Percentiles rank a stretch among this genome's conserved stretches.
Evolutionary conservation across 2,888 invertebrate genomes (phyloP).

Genomic region (Abrostola triplasia): DNA sequence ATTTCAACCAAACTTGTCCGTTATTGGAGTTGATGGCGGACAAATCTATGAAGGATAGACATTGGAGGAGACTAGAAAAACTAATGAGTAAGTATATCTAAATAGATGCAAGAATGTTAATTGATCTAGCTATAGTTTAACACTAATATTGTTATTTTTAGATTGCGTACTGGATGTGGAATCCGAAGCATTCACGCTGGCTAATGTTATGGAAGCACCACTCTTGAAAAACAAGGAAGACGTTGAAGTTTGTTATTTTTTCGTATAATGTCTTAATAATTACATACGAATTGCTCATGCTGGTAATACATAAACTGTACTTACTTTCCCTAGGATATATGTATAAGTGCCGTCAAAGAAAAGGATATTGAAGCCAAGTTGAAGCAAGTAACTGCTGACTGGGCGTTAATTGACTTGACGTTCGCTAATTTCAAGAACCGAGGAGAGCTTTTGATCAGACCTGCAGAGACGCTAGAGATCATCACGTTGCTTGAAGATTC

Average conservation of each 20-base stretch:
- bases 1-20: conserved; percentile 96
- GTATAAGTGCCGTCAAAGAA: conserved; percentile 96
- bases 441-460: conserved; percentile 94
- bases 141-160: conserved; percentile 38
- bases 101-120: background rate
- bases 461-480: conserved; percentile 92
- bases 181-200: conserved; percentile 93
- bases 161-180: conserved; percentile 93
- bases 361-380: conserved; percentile 96
- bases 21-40: conserved; percentile 96
- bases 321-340: conserved; percentile 91
- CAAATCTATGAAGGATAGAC: conserved; percentile 94
- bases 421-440: conserved; percentile 93
- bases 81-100: conserved; percentile 74
- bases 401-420: conserved; percentile 92
- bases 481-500: conserved; percentile 94
- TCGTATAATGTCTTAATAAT: background rate
- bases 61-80: conserved; percentile 90
- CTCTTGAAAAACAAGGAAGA: conserved; percentile 94
- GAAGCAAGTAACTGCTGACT: conserved; percentile 93
- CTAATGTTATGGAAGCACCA: conserved; percentile 95
- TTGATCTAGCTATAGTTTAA: background rate
- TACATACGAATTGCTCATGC: too few relatives aligned
- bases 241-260: conserved; percentile 90
- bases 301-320: too few relatives aligned